Evolutionary conservation across 1,140 invertebrate genomes (phyloP).

Genomic region (Bombus polaris): DNA sequence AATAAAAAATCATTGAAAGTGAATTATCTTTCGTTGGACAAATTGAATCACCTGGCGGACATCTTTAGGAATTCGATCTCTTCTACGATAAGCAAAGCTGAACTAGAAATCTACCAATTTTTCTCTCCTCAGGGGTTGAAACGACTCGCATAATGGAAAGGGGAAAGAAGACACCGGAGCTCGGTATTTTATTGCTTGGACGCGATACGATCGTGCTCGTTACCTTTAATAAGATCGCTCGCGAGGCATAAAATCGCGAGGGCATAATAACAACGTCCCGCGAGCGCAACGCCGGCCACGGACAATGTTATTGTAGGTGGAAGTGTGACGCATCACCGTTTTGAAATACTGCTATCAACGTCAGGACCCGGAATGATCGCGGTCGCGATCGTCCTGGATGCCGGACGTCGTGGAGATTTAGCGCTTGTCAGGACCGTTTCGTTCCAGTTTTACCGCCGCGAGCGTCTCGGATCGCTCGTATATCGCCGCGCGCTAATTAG

Average conservation of each 20-base stretch:
- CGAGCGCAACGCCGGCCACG: constrained; percentile 54
- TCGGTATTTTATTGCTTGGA: constrained; percentile 30
- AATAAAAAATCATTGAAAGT: neutral
- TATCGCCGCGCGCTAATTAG: constrained; percentile 52
- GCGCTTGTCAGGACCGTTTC: constrained; percentile 48
- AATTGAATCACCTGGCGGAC: neutral
- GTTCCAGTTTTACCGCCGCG: constrained; percentile 52
- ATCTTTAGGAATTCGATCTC: no score
- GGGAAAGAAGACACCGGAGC: neutral
- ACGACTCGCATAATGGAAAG: neutral
- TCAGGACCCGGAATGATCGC: neutral
- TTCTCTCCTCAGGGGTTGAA: neutral
- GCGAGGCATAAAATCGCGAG: constrained; percentile 73
- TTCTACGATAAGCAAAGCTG: neutral
- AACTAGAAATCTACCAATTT: constrained; percentile 14
- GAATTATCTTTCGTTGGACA: neutral
- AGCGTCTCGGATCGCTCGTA: constrained; percentile 32
- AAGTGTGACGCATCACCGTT: constrained; percentile 69
- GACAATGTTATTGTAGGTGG: constrained; percentile 74
- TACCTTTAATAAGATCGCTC: constrained; percentile 79
- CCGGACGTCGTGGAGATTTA: constrained; percentile 49
- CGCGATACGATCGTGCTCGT: constrained; percentile 75
- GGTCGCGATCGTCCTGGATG: constrained; percentile 3
- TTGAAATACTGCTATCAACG: constrained; percentile 63
- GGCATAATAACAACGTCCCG: constrained; percentile 70